A percentile compares a stretch with the other conserved stretches of the same genome.
Conservation (phyloP, 2,797 vertebrate species). For the Poecilia picta region DNA sequence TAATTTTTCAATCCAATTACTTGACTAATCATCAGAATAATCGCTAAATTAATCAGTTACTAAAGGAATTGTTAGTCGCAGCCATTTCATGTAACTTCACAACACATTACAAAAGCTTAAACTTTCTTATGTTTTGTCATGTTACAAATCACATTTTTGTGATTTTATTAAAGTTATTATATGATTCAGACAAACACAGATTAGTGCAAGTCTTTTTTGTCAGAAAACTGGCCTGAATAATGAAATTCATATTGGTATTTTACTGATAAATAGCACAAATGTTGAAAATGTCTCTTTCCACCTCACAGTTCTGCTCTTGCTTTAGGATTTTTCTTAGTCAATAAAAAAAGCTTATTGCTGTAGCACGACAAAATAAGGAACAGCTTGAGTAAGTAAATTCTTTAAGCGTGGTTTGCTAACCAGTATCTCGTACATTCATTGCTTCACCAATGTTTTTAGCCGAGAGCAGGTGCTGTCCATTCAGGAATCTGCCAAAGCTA, state of each 20-base stretch:
- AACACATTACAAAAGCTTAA: no score
- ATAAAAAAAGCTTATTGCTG: neutral
- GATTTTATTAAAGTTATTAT: neutral
- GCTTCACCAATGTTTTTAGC: constrained; percentile 68
- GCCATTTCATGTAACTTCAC: no score
- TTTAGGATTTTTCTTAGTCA: neutral
- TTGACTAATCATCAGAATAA: no score
- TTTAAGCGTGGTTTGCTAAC: neutral
- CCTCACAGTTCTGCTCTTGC: neutral
- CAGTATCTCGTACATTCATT: neutral
- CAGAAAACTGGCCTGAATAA: neutral
- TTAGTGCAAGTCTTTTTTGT: neutral
- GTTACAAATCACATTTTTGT: neutral
- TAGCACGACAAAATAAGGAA: neutral
- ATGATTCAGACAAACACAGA: neutral
- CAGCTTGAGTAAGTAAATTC: neutral
- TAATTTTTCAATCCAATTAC: no score
- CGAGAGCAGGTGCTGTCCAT: constrained; percentile 83
- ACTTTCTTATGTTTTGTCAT: no score
- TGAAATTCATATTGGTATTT: neutral
- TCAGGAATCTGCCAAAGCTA: constrained; percentile 81
- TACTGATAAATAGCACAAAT: neutral
- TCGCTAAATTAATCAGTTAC: no score
- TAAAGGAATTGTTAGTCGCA: no score
- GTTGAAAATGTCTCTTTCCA: neutral